Evolutionary conservation across 2,888 invertebrate species (phyloP).

Genomic region (Meiosimyza decipiens): DNA sequence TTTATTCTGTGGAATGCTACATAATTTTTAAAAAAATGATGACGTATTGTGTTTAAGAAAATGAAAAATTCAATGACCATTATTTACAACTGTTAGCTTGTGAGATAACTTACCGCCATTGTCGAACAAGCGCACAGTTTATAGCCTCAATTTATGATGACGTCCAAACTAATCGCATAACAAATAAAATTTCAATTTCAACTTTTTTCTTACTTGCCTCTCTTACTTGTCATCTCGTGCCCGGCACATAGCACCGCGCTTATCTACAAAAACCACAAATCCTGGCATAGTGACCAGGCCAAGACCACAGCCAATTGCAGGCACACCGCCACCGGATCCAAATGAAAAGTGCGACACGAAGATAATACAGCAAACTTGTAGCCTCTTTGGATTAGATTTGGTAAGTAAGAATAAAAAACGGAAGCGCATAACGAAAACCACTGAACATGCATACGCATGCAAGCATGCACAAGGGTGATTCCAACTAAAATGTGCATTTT

Average conservation of each 20-base stretch:
- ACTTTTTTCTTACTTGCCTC: slow-evolving; percentile 29
- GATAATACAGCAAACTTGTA: slow-evolving; percentile 90
- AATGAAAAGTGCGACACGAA: slow-evolving; percentile 88
- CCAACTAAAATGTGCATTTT: not conserved
- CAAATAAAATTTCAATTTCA: slow-evolving; percentile 42
- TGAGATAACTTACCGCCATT: no score
- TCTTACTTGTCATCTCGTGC: slow-evolving; percentile 26
- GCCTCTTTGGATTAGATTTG: slow-evolving; percentile 88
- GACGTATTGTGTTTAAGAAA: no score
- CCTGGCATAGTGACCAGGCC: slow-evolving; percentile 74
- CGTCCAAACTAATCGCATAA: slow-evolving; percentile 18
- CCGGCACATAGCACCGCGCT: slow-evolving; percentile 55
- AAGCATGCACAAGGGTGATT: not conserved
- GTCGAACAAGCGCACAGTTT: not conserved
- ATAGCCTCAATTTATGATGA: slow-evolving; percentile 4
- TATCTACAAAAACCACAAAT: slow-evolving; percentile 65
- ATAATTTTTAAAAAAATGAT: no score
- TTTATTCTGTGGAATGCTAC: no score
- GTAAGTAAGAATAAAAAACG: slow-evolving; percentile 66
- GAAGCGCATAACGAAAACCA: not conserved
- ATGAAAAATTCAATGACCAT: no score
- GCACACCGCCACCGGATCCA: slow-evolving; percentile 87
- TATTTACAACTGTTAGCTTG: no score
- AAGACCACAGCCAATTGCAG: slow-evolving; percentile 89
- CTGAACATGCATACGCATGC: not conserved